Conservation (phyloP, 2,888 invertebrate species). For the Apotomis turbidana region DNA sequence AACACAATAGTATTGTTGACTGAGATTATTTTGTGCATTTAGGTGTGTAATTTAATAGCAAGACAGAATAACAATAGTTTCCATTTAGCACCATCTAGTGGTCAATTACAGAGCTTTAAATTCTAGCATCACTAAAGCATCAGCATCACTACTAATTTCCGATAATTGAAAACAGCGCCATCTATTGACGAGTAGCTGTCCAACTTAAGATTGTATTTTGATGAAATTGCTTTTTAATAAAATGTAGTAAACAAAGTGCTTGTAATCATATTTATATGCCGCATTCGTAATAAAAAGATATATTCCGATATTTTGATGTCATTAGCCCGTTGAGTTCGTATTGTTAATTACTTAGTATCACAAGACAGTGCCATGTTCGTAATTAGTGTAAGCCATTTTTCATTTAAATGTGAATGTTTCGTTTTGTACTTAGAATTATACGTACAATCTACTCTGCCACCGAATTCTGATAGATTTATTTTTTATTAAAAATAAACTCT, state of each 20-base stretch:
- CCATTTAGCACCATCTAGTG: constrained; percentile 11
- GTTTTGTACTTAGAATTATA: constrained; percentile 39
- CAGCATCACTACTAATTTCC: constrained; percentile 17
- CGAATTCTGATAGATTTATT: constrained; percentile 36
- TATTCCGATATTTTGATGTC: constrained; percentile 4
- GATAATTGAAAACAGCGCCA: constrained; percentile 53
- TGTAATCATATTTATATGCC: not conserved
- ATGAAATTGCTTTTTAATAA: not conserved
- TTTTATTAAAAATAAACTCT: constrained; percentile 19
- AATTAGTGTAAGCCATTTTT: constrained; percentile 36
- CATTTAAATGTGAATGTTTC: constrained; percentile 27
- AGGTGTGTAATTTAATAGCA: constrained; percentile 59
- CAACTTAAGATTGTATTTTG: not conserved
- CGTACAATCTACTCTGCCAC: constrained; percentile 36
- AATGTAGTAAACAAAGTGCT: not conserved
- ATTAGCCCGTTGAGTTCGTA: constrained; percentile 25
- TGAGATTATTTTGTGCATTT: constrained; percentile 81
- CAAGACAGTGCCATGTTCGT: constrained; percentile 51
- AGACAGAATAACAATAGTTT: constrained; percentile 46
- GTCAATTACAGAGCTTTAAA: constrained; percentile 42
- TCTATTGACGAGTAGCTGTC: constrained; percentile 50
- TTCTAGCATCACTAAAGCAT: constrained; percentile 29
- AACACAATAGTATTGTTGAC: constrained; percentile 75
- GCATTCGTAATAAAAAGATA: not conserved
- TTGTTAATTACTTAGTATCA: constrained; percentile 42